Conservation (phyloP, 1,140 invertebrate genomes). For the Drosophila erecta region DNA sequence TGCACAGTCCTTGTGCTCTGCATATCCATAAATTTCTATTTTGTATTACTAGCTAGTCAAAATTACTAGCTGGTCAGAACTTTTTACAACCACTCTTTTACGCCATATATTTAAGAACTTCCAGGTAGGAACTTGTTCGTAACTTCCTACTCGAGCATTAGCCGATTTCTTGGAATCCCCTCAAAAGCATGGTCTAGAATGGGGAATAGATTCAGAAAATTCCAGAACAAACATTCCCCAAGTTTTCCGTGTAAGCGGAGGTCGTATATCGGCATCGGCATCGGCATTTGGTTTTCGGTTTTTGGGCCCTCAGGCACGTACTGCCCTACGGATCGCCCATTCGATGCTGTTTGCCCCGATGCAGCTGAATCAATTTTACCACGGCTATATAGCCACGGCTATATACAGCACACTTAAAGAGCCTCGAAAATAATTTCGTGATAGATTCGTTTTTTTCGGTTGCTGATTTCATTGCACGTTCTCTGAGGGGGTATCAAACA, state of each 20-base stretch:
- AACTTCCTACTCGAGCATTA: background rate
- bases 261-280: conserved; percentile 27
- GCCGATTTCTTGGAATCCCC: conserved; percentile 1
- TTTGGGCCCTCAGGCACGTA: conserved; percentile 46
- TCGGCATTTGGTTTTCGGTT: conserved; percentile 14
- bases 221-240: conserved; percentile 24
- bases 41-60: too few species aligned
- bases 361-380: conserved; percentile 27
- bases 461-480: conserved; percentile 12
- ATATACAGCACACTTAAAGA: conserved; percentile 1
- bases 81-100: background rate
- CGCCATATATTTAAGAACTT: background rate
- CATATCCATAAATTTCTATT: too few species aligned
- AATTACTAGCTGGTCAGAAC: too few species aligned
- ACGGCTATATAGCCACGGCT: conserved; percentile 7
- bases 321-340: conserved; percentile 22
- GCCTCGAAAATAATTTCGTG: conserved; percentile 42
- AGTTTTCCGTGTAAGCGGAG: conserved; percentile 6
- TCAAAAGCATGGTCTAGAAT: background rate
- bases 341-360: conserved; percentile 31
- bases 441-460: conserved; percentile 19
- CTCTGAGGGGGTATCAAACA: conserved; percentile 1
- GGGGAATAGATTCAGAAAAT: conserved; percentile 26
- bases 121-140: background rate
- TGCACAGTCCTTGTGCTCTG: too few species aligned